Evolutionary conservation across 2,113 vertebrate genomes (phyloP), one percentile per base, ranked within the genome.

Genomic region (Salvelinus fontinalis): DNA sequence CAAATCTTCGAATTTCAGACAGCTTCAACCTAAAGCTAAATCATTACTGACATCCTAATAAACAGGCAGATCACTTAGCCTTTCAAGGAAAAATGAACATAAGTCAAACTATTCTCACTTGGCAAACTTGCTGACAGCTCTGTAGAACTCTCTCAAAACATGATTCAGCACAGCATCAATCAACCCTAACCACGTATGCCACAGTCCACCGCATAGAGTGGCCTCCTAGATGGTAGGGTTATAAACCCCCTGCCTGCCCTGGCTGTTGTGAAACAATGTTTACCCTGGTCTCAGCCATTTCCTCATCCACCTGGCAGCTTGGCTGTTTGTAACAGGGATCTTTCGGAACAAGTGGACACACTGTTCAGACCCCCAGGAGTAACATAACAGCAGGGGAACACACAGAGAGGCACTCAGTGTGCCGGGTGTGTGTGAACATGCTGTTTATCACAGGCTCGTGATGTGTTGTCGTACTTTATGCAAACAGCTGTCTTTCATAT

Each of bases 381-480:
- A 67, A 12, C 51, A 54, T 5, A 54, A 14, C 51, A 54, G 39
- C 20, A n/a, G 11, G 26, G 31, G 18, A 24, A 5, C 39, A 22
- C 12, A 39, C 7, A n/a, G 1, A 20, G n/a, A 48, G 1, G 20
- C n/a, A 70, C 39, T 27, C 22, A 24, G 54, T 75, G 26, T 14
- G 29, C 12, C 78, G 75, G 12, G 78, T 73, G 77, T 81, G 77
- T 81, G 67, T 70, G 71, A 75, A 59, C 3, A 27, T 84, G 78
- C 59, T 62, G 20, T 20, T 70, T 49, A 48, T 26, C 3, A 20
- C 20, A 70, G 22, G 39, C 39, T 7, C 4, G n/a, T 49, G 68
- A 22, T 13, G n/a, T 22, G 67, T 39, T 24, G n/a, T 24, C 34
- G 22, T n/a, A 9, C 12, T 31, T 39, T 14, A 48, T 70, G 44